Conservation (phyloP, 2,888 invertebrate genomes). For the Plagodis pulveraria region DNA sequence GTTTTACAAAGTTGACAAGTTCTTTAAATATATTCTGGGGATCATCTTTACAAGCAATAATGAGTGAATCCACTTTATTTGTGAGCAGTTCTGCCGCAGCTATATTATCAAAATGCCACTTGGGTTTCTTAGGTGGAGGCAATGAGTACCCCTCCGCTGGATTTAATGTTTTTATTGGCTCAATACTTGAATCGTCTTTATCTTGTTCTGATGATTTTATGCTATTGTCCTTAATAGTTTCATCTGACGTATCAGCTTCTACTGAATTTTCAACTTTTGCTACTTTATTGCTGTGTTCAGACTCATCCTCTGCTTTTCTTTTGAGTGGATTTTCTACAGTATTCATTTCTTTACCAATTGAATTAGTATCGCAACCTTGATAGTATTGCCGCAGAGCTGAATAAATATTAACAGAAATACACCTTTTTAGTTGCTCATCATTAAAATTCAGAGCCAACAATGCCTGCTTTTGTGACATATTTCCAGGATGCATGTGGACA, state of each 20-base stretch:
- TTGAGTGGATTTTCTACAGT: constrained; percentile 53
- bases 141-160: constrained; percentile 37
- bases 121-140: constrained; percentile 77
- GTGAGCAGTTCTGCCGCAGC: constrained; percentile 86
- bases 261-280: constrained; percentile 49
- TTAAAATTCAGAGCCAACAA: constrained; percentile 92
- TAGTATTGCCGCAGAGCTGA: constrained; percentile 89
- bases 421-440: constrained; percentile 87
- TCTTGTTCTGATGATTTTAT: constrained; percentile 18
- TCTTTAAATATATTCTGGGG: constrained; percentile 91
- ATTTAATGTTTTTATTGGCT: constrained; percentile 25
- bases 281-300: constrained; percentile 56
- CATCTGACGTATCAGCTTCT: constrained; percentile 13
- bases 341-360: constrained; percentile 38
- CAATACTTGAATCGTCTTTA: constrained; percentile 12
- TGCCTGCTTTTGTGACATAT: constrained; percentile 91
- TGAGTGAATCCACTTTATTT: constrained; percentile 89
- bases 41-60: constrained; percentile 94
- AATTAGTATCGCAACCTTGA: constrained; percentile 82
- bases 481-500: constrained; percentile 92
- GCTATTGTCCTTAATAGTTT: neutral
- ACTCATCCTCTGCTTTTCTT: constrained; percentile 54
- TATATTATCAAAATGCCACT: constrained; percentile 89
- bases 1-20: constrained; percentile 90
- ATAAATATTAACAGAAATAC: constrained; percentile 91